Conservation (phyloP, 2,888 invertebrate species). For the Dioctria linearis region DNA sequence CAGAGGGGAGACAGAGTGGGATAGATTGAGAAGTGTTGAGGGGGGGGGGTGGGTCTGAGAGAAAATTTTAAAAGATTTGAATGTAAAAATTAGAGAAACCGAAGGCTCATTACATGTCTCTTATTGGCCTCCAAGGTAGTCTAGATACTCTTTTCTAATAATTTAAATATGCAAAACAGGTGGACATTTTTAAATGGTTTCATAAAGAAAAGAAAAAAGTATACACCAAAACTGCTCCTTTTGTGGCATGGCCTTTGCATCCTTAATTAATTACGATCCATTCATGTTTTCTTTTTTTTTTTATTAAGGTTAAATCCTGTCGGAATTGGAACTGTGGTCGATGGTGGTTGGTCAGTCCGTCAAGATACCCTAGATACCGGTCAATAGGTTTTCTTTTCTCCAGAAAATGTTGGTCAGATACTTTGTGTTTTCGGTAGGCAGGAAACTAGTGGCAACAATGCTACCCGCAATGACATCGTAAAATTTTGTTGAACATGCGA, state of each 20-base stretch:
- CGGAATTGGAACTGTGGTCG: neutral
- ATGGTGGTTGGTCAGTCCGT: neutral
- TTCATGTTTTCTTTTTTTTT: neutral
- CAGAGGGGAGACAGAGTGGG: no score
- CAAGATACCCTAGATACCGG: constrained; percentile 3
- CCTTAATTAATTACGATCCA: constrained; percentile 29
- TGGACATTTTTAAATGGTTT: constrained; percentile 20
- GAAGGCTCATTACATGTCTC: no score
- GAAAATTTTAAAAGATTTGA: no score
- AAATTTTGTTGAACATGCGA: constrained; percentile 38
- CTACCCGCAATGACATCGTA: constrained; percentile 23
- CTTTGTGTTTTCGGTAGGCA: neutral
- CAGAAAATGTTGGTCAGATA: neutral
- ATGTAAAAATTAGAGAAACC: no score
- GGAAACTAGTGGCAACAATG: constrained; percentile 2
- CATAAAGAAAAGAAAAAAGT: constrained; percentile 1
- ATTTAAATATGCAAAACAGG: no score
- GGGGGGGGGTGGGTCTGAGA: no score
- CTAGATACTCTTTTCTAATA: no score
- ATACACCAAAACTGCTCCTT: neutral
- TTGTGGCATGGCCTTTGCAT: constrained; percentile 7
- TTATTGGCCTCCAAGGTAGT: no score
- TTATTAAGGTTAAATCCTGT: neutral
- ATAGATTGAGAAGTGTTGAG: no score
- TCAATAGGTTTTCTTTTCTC: neutral